Base-by-base conservation (phyloP, 2,113 vertebrate genomes). In the Hydropotes inermis region DNA sequence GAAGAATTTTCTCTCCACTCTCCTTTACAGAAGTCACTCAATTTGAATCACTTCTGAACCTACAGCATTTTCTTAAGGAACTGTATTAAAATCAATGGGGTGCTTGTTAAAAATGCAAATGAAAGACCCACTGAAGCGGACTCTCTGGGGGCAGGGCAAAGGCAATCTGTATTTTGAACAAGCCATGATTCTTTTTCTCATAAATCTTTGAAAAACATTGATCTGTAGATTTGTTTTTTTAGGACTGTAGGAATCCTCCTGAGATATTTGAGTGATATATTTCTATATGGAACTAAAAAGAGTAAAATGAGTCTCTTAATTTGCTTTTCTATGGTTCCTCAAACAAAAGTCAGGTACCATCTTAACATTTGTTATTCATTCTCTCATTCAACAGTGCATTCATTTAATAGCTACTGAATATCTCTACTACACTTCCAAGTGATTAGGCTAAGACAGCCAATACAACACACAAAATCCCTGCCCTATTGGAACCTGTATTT, bases 31-130 rank as follows among this genome's bases (percentile, higher is more conserved):
- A 92, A 92, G 23, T 83, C 58, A 93, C 25, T 95, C 27, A n/a
- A 5, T 96, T 57, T 91, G 30, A 95, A 91, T 93, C 43, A 96
- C 45, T 93, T 95, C 19, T 76, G 27, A 96, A 93, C 14, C 23
- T 39, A 76, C 27, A 76, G 28, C 19, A 67, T 19, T 89, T 94
- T 85, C 86, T 55, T 84, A 76, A 92, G 92, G 52, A 96, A 86
- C 23, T 89, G 1, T 74, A 86, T 50, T 70, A 76, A 97, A 96
- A 60, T 84, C 45, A 94, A 82, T 11, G 19, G 5, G 79, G 17
- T 36, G 17, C 60, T 87, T 88, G 60, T 88, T 89, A 92, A 94
- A 96, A 96, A 50, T 90, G 82, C 52, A 92, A 96, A 95, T 58
- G 43, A 60, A 11, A 91, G 15, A 43, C 17, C 23, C 79, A 60